These are phyloP conservation scores for Rhinopomastus cyanomelas DNA, from an alignment of 2,113 vertebrate species.

Conservation along the genomic window DNA sequence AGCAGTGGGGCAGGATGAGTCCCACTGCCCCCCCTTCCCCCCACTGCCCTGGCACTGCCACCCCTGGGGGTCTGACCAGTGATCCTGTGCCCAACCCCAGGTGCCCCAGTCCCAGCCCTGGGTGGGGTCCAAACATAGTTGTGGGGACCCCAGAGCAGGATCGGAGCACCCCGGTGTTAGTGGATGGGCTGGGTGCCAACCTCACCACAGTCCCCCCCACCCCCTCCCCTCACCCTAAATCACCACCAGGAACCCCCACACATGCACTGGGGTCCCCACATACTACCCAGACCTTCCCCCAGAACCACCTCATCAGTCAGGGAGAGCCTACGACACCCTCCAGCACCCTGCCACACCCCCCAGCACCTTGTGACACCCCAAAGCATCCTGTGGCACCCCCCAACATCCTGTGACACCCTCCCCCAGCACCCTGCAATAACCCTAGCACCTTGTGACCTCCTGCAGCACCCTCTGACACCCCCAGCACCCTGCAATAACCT, in stretches of 20 bases:
- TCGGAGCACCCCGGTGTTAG: not conserved
- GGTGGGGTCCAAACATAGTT: not conserved
- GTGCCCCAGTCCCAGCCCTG: too few species aligned
- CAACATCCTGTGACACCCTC: too few species aligned
- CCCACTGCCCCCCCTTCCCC: too few species aligned
- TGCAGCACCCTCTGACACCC: too few species aligned
- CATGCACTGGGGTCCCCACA: too few species aligned
- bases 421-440: too few species aligned
- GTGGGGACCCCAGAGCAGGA: not conserved
- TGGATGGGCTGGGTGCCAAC: not conserved
- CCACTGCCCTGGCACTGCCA: rapidly evolving
- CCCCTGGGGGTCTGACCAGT: not conserved
- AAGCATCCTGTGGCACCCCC: not conserved
- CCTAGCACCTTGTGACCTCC: too few species aligned
- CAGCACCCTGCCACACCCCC: not conserved
- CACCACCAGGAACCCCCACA: not conserved
- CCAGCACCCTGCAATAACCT: too few species aligned
- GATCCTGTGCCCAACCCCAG: not conserved
- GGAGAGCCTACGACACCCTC: not conserved
- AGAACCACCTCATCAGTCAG: not conserved
- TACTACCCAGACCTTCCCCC: too few species aligned
- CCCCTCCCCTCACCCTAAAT: not conserved
- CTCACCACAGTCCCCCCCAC: not conserved
- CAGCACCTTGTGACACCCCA: too few species aligned
- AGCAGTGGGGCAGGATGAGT: not conserved